Evolutionary conservation across 2,797 vertebrate genomes (phyloP), one percentile per base, ranked within the genome.

Genomic region (Betta splendens): DNA sequence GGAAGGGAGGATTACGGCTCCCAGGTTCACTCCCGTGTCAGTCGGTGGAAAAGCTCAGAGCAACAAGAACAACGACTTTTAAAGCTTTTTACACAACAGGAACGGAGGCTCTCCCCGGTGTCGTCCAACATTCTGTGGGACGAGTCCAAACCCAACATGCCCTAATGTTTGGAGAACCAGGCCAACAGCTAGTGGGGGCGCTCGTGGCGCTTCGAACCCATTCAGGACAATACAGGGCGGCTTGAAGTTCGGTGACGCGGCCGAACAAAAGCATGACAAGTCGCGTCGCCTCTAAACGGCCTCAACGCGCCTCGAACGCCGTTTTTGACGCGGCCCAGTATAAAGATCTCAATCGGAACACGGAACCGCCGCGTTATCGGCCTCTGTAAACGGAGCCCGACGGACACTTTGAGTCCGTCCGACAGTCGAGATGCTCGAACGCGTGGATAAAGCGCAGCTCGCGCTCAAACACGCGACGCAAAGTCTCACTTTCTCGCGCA

Each of bases 401-500:
- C 20, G 7, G 8, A 11, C 4, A 9, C 5, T 21, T 10, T 22
- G 37, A 25, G 15, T 35, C 32, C 32, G 16, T 36, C 9, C 4
- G n/a, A n/a, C 21, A 16, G 1, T 7, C 12, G 12, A 18, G 5
- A 21, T 32, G 60, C 29, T 25, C 12, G 3, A 17, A 9, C 16
- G 18, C 12, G 2, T 2, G 11, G 4, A 5, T n/a, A 1, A 49
- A 38, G 23, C 1, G 17, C 0, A 7, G 3, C 0, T 33, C n/a
- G 1, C 20, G 33, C 5, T 13, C 5, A 63, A 12, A 46, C 7
- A 44, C 37, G 31, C 1, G 0, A 17, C 3, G 6, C 3, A 12
- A 37, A 11, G 12, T 83, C 95, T 98, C 94, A 97, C 95, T 93
- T 95, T 94, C 86, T 96, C 94, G 40, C 94, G 93, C 49, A 85